phyloP scores from a whole-genome alignment of 2,113 vertebrate species.

The Cacatua alba region DNA sequence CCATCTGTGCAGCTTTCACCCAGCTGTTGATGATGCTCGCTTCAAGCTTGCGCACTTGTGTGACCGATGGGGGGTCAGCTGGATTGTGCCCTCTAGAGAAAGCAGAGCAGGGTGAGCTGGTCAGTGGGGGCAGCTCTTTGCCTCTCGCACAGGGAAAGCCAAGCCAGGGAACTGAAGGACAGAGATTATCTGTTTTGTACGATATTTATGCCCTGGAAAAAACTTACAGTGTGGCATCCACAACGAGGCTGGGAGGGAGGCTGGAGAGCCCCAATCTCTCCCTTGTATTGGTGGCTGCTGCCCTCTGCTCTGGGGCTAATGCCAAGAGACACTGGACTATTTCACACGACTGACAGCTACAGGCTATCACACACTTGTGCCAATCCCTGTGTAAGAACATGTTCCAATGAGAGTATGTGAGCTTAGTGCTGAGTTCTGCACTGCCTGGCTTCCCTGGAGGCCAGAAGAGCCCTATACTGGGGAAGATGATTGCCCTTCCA shows the following conservation, averaged over 20 bases:
- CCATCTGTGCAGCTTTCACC: constrained; percentile 64
- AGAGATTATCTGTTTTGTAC: background rate
- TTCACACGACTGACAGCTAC: rapidly evolving
- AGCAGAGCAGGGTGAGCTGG: background rate
- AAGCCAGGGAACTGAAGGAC: background rate
- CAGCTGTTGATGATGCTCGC: constrained; percentile 79
- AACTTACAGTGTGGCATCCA: background rate
- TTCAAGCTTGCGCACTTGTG: constrained; percentile 77
- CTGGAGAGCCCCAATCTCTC: background rate
- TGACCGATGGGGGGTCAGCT: constrained; percentile 80
- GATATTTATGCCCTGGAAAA: background rate
- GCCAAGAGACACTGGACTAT: background rate
- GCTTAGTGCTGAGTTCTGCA: background rate
- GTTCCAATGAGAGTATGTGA: background rate
- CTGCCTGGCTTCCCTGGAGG: background rate
- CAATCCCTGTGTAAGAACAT: background rate
- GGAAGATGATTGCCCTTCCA: background rate
- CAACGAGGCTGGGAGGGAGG: background rate
- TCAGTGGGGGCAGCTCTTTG: background rate
- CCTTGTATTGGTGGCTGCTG: background rate
- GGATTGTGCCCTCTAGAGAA: constrained; percentile 77
- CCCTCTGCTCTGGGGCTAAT: background rate
- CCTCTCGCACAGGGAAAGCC: background rate
- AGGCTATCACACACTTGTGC: background rate
- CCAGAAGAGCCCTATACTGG: background rate